Conservation (phyloP, 2,888 invertebrate species). For the Cephus sareptanus region DNA sequence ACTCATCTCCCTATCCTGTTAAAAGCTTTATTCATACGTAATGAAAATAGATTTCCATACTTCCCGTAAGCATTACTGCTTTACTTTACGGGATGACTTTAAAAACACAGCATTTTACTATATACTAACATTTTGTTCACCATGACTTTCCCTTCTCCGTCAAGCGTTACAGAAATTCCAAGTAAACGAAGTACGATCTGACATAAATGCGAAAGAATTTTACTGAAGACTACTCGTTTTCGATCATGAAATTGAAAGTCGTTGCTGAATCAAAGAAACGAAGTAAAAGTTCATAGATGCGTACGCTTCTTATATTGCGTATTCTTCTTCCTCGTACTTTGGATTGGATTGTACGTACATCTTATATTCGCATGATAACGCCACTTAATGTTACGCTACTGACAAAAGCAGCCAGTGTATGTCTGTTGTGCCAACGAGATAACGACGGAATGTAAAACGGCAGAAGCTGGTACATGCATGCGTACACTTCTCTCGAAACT, state of each 20-base stretch:
- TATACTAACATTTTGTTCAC: not conserved
- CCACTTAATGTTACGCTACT: not conserved
- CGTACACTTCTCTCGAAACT: not conserved
- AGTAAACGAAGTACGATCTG: not conserved
- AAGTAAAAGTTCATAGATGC: not conserved
- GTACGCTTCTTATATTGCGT: not conserved
- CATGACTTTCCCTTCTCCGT: not conserved
- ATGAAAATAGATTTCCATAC: not conserved
- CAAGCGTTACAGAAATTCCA: not conserved
- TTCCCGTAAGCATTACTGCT: not conserved
- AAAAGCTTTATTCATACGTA: not conserved
- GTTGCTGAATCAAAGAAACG: not conserved
- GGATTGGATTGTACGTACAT: not conserved
- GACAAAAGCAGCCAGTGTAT: constrained; percentile 12
- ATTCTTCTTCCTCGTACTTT: not conserved
- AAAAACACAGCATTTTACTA: not conserved
- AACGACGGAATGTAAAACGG: constrained; percentile 31
- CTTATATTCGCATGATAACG: not conserved
- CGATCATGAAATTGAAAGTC: not conserved
- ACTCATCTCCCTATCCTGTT: not conserved
- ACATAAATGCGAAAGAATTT: not conserved
- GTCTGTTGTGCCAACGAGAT: constrained; percentile 17
- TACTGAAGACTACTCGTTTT: not conserved
- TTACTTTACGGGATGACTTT: not conserved
- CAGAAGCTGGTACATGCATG: not conserved